Conservation (phyloP, 2,888 invertebrate genomes). For the Meiosimyza platycephala region DNA sequence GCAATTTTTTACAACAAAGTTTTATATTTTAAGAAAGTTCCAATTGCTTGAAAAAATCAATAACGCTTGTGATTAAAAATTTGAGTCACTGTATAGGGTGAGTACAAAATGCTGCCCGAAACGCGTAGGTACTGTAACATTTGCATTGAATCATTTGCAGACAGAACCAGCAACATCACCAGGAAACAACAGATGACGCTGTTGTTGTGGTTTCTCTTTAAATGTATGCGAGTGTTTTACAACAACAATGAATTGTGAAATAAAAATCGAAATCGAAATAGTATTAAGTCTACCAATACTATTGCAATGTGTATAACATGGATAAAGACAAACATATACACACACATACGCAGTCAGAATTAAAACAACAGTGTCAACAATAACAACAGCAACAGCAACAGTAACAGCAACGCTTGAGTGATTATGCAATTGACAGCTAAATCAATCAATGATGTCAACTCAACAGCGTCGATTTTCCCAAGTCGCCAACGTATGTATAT, state of each 20-base stretch:
- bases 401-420: constrained; percentile 63
- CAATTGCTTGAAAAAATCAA: too few relatives aligned
- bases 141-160: neutral
- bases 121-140: neutral
- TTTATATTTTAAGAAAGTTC: too few relatives aligned
- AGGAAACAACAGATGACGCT: constrained; percentile 10
- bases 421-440: constrained; percentile 65
- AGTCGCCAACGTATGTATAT: constrained; percentile 35
- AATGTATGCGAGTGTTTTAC: neutral
- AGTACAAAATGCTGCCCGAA: neutral
- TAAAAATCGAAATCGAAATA: constrained; percentile 3
- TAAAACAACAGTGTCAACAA: constrained; percentile 31
- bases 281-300: neutral
- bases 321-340: constrained; percentile 12
- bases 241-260: neutral
- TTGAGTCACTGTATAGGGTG: too few relatives aligned
- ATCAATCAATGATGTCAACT: constrained; percentile 66
- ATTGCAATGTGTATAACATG: too few relatives aligned
- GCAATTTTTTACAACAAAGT: too few relatives aligned
- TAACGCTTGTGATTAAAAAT: too few relatives aligned
- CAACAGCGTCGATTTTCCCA: constrained; percentile 48
- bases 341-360: constrained; percentile 37
- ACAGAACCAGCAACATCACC: neutral
- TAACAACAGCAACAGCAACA: constrained; percentile 36
- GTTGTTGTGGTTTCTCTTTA: constrained; percentile 8